Base-by-base conservation (phyloP, 2,888 invertebrate genomes). In the Drosophila setosimentum region DNA sequence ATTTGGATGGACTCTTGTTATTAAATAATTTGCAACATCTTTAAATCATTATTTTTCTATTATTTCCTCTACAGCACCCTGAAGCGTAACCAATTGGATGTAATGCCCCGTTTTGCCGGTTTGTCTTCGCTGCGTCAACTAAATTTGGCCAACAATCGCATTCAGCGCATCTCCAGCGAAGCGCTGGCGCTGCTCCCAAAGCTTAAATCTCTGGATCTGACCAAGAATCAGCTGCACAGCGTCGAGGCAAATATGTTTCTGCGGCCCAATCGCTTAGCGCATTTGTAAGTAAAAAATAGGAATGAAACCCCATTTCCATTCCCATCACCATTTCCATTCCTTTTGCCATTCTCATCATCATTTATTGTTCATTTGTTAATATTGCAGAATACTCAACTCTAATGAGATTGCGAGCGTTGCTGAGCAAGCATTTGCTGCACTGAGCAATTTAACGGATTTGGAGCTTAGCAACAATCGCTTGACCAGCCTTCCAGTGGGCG, bases 391-490 rank as follows among this genome's bases (percentile, higher is more conserved):
- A 91, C 93, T 97, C 80, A 95, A 95, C 91, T 94, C 94, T 87
- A 98, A 98, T 94, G 95, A 95, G 78, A 96, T 98, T 71, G 94
- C 94, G 80, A 93, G 93, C 53, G 95, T 98, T 71, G 95, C 96
- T 90, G 95, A 95, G 82, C 95, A 95, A 69, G 95, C 96, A 68
- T 95, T 98, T 90, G 95, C 95, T 84, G 95, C 96, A 91, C 94
- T 98, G 63, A 95, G 95, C 2, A 94, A 94, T 66, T 94, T 98
- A 77, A 94, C 95, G 81, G 95, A 96, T 80, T 94, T 98, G 73
- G 96, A 96, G 91, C 92, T 98, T 75, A 97, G 96, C 91, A 96
- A 96, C 92, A 98, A 98, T 94, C 95, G 94, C 79, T 94, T 97
- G 72, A 93, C 93, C 72, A 94, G 94, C 58, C 93, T 98, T 60